Base-by-base conservation (phyloP, 2,797 vertebrate species). In the Pangasius krempfi region DNA sequence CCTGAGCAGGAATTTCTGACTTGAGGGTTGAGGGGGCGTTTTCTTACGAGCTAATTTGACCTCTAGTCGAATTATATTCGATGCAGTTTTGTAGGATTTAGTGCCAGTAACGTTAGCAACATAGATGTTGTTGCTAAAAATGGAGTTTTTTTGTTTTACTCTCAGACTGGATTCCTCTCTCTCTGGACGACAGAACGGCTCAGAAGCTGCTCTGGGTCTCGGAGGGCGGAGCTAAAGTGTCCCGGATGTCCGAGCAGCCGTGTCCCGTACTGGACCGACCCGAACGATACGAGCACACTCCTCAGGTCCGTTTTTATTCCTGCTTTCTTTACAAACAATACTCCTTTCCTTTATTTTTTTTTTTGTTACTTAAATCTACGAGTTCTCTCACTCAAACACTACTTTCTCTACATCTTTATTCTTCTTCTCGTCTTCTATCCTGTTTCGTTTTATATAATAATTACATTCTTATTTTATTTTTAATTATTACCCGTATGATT, bases 161-260 rank as follows among this genome's bases (percentile, higher is more conserved):
- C 40, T 70, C 93, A 97, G 96, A 96, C 68, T 96, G 95, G 94
- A n/a, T 95, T 13, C 89, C 94, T 0, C 0, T 95, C 40, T 88
- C 94, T 33, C 87, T 97, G 92, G 95, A 97, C 85, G 95, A 96
- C 40, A 96, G 93, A 92, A 96, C 96, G 1, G 94, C 96, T 25
- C 96, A 96, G 92, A 97, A 96, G 84, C 89, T 95, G 87, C 86
- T 97, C 92, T 97, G 96, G 96, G 94, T 96, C 72, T 96, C 96
- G 3, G 96, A 97, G 80, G 92, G 91, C 0, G 91, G 93, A 0
- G 25, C 86, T 14, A 96, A 96, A 88, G 96, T 96, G 91, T 92
- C 95, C 25, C 95, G 95, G 0, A 94, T 93, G 0, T 88, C 95
- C 0, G 95, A 96, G 0, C 93, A 94, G 3, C 91, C 93, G 79